phyloP scores from a whole-genome alignment of 1,140 invertebrate species.

The Cherax quadricarinatus region DNA sequence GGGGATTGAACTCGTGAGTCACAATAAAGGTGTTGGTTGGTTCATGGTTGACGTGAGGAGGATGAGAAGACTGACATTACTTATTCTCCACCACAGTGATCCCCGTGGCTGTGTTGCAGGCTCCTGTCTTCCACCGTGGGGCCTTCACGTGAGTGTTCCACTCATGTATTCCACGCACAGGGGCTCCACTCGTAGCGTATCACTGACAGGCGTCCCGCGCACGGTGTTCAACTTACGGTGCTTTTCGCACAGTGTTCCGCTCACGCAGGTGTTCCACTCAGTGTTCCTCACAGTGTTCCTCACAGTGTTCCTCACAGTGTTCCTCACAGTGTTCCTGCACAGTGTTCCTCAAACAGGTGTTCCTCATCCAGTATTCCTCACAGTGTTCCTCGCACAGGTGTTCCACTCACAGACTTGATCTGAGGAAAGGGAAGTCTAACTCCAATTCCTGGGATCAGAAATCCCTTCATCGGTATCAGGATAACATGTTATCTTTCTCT shows the following conservation, averaged over 20 bases:
- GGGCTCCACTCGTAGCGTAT: neutral
- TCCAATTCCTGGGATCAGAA: no score
- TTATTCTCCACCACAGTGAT: conserved; percentile 14
- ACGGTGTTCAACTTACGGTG: neutral
- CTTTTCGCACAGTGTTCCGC: neutral
- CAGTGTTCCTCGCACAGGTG: neutral
- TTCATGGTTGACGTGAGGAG: no score
- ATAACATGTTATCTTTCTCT: neutral
- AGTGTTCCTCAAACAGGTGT: neutral
- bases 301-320: neutral
- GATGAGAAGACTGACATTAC: no score
- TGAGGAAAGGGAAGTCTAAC: neutral
- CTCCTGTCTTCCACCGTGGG: conserved; percentile 25
- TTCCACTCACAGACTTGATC: neutral
- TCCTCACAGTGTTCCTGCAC: neutral
- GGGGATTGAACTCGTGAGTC: no score
- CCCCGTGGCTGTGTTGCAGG: conserved; percentile 30
- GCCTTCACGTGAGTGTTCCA: conserved; percentile 7
- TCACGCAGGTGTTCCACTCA: neutral
- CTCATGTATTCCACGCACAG: neutral
- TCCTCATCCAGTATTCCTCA: neutral
- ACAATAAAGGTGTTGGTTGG: no score
- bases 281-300: neutral
- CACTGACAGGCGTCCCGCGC: neutral
- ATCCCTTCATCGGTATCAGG: neutral